Evolutionary conservation across 1,140 invertebrate species (phyloP).

Genomic region (Drosophila mojavensis): DNA sequence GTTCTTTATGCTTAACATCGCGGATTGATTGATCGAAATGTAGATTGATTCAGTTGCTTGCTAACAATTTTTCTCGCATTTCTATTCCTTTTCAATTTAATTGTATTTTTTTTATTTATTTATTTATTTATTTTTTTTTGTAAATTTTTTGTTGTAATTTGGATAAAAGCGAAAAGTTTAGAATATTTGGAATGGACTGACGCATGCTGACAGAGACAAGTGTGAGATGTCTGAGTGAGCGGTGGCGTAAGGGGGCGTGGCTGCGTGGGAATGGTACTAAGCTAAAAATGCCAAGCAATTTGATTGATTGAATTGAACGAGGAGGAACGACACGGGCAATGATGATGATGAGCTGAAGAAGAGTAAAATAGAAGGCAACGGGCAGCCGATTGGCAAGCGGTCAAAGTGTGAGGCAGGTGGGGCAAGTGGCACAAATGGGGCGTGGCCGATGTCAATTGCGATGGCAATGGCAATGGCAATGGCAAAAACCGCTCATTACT

Average conservation of each 20-base stretch:
- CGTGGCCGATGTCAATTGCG: neutral
- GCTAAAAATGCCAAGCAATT: slow-evolving; percentile 58
- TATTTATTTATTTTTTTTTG: no score
- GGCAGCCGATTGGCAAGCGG: neutral
- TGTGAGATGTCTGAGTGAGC: neutral
- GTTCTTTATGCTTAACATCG: no score
- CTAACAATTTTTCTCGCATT: no score
- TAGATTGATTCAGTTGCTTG: neutral
- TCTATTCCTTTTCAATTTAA: neutral
- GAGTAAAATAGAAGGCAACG: neutral
- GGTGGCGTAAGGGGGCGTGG: neutral
- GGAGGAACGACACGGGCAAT: slow-evolving; percentile 43
- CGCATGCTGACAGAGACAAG: neutral
- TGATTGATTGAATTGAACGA: slow-evolving; percentile 78
- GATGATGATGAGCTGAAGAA: slow-evolving; percentile 9
- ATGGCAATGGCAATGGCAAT: neutral
- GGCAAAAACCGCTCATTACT: slow-evolving; percentile 32
- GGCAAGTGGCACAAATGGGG: neutral
- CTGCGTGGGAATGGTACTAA: slow-evolving; percentile 17
- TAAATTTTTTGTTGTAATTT: neutral
- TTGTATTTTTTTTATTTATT: no score
- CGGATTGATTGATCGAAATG: neutral
- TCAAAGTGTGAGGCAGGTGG: neutral
- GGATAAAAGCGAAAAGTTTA: neutral
- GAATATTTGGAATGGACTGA: slow-evolving; percentile 4